Base-by-base conservation (phyloP, 2,113 vertebrate species). In the Heteronetta atricapilla region DNA sequence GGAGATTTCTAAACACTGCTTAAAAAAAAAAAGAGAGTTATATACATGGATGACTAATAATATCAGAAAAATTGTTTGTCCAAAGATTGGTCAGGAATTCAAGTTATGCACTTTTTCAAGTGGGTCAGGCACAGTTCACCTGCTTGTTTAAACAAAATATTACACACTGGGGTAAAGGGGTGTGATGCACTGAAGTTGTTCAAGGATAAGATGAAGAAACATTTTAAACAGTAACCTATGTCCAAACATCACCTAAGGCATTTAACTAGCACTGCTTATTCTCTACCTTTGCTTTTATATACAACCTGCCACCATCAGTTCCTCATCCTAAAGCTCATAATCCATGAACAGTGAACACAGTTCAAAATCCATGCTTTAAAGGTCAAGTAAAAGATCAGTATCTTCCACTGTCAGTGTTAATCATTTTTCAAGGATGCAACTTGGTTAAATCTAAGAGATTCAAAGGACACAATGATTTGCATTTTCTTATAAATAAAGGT, bases 91-190 rank as follows among this genome's bases (percentile, higher is more conserved):
- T 82, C 72, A 97, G 93, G 97, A 98, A 98, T 98, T 97, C 82
- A 90, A 97, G 92, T 72, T 89, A 97, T 94, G 95, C 86, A 70
- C 66, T 94, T 95, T 88, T 96, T 91, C 81, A 89, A 86, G 70
- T n/a, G 73, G 96, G 96, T 98, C 97, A 97, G 76, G 85, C 46
- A 78, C 8, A 97, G 96, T 97, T 97, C 97, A 96, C 93, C 92
- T 96, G 86, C 92, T 97, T 93, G 21, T 79, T 97, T 96, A 94
- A 95, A 96, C 74, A 94, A 85, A 91, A 48, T 67, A 88, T 59
- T 92, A 73, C 52, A 72, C 40, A n/a, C 13, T 9, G 29, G 55
- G 40, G 34, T 33, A 69, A 48, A 88, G 40, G 46, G 16, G 7
- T 26, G 36, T 17, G 88, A 82, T 17, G 64, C 59, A 66, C 22